A percentile compares a stretch with the other conserved stretches of the same genome.
phyloP scores from a whole-genome alignment of 2,888 invertebrate species.

The Heteromyza rotundicornis region DNA sequence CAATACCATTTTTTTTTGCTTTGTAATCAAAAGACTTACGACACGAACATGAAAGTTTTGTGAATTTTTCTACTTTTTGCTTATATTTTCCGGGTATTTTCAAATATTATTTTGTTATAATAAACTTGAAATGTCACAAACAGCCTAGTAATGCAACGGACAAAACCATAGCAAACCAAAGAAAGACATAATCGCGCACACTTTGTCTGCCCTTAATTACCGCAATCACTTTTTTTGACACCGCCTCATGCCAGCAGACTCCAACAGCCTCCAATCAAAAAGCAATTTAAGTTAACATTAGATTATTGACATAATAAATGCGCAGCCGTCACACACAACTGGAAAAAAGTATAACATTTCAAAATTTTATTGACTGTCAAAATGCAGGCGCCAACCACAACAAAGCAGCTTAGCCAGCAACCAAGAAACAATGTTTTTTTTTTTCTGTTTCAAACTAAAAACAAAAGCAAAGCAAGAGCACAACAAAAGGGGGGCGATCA shows the following conservation, averaged over 20 bases:
- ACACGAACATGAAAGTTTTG: too few species aligned
- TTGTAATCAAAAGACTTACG: too few species aligned
- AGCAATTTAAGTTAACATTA: constrained; percentile 42
- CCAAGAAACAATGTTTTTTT: not conserved
- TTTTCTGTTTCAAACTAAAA: constrained; percentile 20
- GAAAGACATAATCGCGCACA: not conserved
- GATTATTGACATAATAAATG: constrained; percentile 18
- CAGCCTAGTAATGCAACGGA: too few species aligned
- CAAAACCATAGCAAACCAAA: too few species aligned
- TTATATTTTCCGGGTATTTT: too few species aligned
- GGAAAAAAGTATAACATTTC: constrained; percentile 51
- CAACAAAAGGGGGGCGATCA: constrained; percentile 18
- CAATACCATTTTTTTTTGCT: too few species aligned
- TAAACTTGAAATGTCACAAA: too few species aligned
- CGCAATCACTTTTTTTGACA: not conserved
- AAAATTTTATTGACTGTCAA: constrained; percentile 55
- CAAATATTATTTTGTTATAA: too few species aligned
- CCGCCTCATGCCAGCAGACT: not conserved
- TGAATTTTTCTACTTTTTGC: too few species aligned
- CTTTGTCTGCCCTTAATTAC: constrained; percentile 1
- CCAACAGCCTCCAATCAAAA: constrained; percentile 42
- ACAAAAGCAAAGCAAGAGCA: not conserved
- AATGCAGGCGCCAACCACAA: constrained; percentile 47
- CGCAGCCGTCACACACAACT: constrained; percentile 21
- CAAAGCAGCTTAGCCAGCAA: not conserved